Percentiles rank a stretch among this genome's conserved stretches.
Evolutionary conservation across 2,888 invertebrate species (phyloP).

Genomic region (Trichacis sp.): DNA sequence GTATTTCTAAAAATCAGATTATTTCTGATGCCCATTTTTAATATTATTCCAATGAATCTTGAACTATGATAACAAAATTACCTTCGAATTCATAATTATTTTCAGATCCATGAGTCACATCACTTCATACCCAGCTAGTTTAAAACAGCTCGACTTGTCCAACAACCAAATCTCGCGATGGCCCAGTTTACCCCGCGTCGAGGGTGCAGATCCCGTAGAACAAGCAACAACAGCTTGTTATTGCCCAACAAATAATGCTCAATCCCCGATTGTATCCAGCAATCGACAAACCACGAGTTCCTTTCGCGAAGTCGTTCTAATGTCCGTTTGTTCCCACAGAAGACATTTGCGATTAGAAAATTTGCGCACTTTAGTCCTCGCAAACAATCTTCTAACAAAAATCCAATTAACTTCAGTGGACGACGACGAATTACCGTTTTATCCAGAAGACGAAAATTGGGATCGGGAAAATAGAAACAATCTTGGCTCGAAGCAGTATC

Average conservation of each 20-base stretch:
- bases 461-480: constrained; percentile 58
- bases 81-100: no score
- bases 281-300: constrained; percentile 72
- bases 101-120: constrained; percentile 72
- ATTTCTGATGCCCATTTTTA: no score
- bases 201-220: constrained; percentile 75
- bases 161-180: constrained; percentile 92
- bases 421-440: constrained; percentile 76
- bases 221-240: constrained; percentile 81
- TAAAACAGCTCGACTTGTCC: constrained; percentile 93
- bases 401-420: constrained; percentile 77
- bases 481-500: constrained; percentile 61
- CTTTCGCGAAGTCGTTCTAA: constrained; percentile 79
- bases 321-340: constrained; percentile 87
- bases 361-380: constrained; percentile 84
- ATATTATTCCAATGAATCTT: no score
- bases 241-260: constrained; percentile 69
- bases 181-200: constrained; percentile 83
- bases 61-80: no score
- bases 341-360: constrained; percentile 86
- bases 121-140: constrained; percentile 87
- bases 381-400: constrained; percentile 85
- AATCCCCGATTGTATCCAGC: constrained; percentile 58
- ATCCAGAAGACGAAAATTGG: constrained; percentile 70
- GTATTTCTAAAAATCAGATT: no score